A percentile compares a stretch with the other conserved stretches of the same genome.
Conservation (phyloP, 2,888 invertebrate species). For the Falcaria lacertinaria region DNA sequence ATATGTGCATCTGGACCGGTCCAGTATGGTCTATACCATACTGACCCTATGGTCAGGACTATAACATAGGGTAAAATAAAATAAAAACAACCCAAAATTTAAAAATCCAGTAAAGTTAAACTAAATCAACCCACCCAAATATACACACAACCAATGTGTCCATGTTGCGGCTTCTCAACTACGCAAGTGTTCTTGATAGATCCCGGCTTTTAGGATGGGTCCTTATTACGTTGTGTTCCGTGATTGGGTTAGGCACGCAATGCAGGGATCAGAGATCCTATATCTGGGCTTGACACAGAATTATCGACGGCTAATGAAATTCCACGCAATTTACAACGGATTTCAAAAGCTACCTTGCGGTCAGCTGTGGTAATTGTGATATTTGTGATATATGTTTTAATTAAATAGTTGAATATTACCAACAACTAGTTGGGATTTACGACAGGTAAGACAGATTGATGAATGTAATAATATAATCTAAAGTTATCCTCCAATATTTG, state of each 20-base stretch:
- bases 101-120: too few species aligned
- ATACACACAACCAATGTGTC: background rate
- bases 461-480: too few species aligned
- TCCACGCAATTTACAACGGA: constrained; percentile 4
- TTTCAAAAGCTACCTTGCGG: background rate
- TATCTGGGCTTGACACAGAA: constrained; percentile 6
- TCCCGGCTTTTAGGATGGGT: background rate
- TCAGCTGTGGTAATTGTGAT: background rate
- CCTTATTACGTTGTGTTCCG: background rate
- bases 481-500: too few species aligned
- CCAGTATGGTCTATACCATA: too few species aligned
- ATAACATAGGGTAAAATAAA: too few species aligned
- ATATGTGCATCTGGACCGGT: too few species aligned
- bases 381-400: background rate
- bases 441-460: too few species aligned
- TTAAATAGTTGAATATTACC: too few species aligned
- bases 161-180: background rate
- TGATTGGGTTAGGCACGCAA: background rate
- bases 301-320: constrained; percentile 9
- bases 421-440: too few species aligned
- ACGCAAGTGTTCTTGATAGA: background rate
- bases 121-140: too few species aligned
- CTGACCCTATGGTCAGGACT: too few species aligned
- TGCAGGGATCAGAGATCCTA: constrained; percentile 1
- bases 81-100: too few species aligned